These are phyloP conservation scores for Hyalella azteca DNA, from an alignment of 2,888 invertebrate species.

Conservation along the genomic window DNA sequence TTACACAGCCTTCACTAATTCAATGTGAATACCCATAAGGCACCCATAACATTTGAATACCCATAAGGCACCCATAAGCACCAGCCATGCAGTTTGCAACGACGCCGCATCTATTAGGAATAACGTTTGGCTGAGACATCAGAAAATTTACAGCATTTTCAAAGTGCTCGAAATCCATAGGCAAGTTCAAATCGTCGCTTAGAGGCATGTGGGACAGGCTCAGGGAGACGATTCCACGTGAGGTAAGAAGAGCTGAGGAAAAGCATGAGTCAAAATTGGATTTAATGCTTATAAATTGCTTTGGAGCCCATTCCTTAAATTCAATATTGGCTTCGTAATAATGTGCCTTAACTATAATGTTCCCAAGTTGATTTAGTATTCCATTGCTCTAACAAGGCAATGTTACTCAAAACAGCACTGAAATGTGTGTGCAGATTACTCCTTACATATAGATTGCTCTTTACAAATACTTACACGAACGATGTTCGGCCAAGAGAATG, in stretches of 20 bases:
- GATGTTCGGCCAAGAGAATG: slow-evolving; percentile 46
- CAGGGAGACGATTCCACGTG: slow-evolving; percentile 47
- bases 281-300: no score
- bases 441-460: no score
- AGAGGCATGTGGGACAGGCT: slow-evolving; percentile 43
- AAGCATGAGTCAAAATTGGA: no score
- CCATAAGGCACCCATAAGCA: slow-evolving; percentile 40
- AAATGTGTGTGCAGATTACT: no score
- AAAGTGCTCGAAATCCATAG: slow-evolving; percentile 47
- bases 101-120: slow-evolving; percentile 50
- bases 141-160: slow-evolving; percentile 48
- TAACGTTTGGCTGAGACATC: slow-evolving; percentile 39
- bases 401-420: no score
- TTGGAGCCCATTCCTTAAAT: no score
- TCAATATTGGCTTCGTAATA: no score
- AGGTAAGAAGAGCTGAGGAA: slow-evolving; percentile 50
- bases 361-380: no score
- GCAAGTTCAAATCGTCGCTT: slow-evolving; percentile 3
- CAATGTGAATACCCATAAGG: no score
- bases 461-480: slow-evolving; percentile 45
- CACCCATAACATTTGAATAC: no score
- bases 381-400: no score
- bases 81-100: slow-evolving; percentile 43
- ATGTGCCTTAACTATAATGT: no score
- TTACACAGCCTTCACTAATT: slow-evolving; percentile 46